Base-by-base conservation (phyloP, 2,113 vertebrate species). In the Dendrocopos noguchii region DNA sequence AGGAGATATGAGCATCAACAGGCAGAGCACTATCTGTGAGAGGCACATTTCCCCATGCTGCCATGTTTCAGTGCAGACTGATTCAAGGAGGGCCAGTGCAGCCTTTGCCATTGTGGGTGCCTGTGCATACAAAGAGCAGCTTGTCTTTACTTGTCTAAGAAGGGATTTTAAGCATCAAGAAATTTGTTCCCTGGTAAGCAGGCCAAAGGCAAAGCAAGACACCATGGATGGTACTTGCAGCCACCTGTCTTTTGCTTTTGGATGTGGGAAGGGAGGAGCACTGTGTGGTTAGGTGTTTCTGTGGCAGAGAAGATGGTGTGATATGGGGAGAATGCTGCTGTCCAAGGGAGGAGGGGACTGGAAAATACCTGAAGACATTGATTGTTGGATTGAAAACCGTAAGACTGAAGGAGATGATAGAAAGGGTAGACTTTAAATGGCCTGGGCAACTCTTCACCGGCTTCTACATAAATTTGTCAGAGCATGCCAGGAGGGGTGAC, bases 51-150 rank as follows among this genome's bases (percentile, higher is more conserved):
- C 42, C 61, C 57, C 5, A 3, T 7, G 70, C 29, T 91, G 78
- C 65, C 5, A 4, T 16, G 33, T 57, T 66, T 70, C 21, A 5
- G 21, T 53, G 34, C 42, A 78, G 70, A 52, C 46, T 10, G 9
- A 0, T 75, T 24, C 1, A 2, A 71, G 57, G 57, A 68, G 34
- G 11, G 50, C 46, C 0, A 0, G 25, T 57, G 46, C n/a, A 33
- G 60, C 61, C 22, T 66, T 89, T 61, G 46, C 61, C 60, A 25
- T 42, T 20, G 6, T 18, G 7, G 66, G 29, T 61, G 34, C 39
- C 11, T 19, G n/a, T 29, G 12, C 47, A 25, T 13, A 52, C 33
- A 63, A 59, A 63, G 39, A 83, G 31, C 17, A 39, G 8, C 7
- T 78, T 39, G 24, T 56, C 42, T 76, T 81, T 71, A 21, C 28